A percentile compares a stretch with the other conserved stretches of the same genome.
Evolutionary conservation across 2,888 invertebrate genomes (phyloP).

Genomic region (Lepidocyrtinus sp.): DNA sequence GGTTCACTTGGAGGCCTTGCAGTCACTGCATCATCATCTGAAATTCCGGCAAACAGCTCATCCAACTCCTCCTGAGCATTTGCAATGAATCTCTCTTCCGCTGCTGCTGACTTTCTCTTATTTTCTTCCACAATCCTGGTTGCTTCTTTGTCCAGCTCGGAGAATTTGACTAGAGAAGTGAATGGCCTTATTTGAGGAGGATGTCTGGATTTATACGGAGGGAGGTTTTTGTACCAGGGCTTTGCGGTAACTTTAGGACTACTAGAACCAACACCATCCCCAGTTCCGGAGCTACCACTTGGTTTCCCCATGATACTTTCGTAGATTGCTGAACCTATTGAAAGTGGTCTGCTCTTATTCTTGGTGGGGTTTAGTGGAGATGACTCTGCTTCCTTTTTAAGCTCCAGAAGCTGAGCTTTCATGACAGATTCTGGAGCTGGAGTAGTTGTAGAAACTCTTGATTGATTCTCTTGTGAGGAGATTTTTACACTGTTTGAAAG

Average conservation of each 20-base stretch:
- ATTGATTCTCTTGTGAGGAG: neutral
- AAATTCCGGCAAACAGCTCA: constrained; percentile 74
- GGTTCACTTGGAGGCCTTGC: neutral
- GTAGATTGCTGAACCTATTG: constrained; percentile 44
- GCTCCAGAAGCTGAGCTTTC: constrained; percentile 56
- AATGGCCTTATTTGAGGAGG: constrained; percentile 55
- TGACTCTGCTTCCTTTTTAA: constrained; percentile 64
- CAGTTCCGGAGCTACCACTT: neutral
- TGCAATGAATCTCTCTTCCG: constrained; percentile 62
- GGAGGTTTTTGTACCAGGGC: constrained; percentile 78
- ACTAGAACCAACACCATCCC: constrained; percentile 20
- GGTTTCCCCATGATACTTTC: constrained; percentile 40
- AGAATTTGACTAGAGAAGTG: constrained; percentile 71
- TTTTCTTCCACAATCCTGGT: constrained; percentile 78
- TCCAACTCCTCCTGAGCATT: constrained; percentile 73
- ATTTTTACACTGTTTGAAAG: constrained; percentile 33
- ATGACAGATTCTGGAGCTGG: neutral
- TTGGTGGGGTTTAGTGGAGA: constrained; percentile 50
- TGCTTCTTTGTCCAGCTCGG: constrained; percentile 85
- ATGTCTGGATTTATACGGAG: constrained; percentile 49
- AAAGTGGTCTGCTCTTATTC: constrained; percentile 30
- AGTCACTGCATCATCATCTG: neutral
- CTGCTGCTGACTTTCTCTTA: constrained; percentile 64
- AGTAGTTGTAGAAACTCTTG: neutral
- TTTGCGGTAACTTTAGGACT: constrained; percentile 73